Base-by-base conservation (phyloP, 2,888 invertebrate genomes). In the Mesoligia furuncula region DNA sequence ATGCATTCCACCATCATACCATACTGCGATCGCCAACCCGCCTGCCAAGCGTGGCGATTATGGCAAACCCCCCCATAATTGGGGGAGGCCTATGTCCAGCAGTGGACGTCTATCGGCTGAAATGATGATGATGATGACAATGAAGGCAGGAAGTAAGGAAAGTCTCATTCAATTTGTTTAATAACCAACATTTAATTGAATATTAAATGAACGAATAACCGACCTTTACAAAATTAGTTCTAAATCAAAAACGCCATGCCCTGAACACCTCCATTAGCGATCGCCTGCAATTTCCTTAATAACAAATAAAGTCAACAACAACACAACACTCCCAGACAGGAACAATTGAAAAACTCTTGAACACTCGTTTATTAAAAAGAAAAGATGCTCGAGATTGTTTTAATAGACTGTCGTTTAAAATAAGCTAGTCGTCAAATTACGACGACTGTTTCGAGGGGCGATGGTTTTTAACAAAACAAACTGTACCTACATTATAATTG, bases 391-490 rank as follows among this genome's bases (percentile, higher is more conserved):
- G 87, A 90, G 87, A 88, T 85, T 85, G 83, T 85, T 88, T 86
- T 79, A 84, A 83, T 82, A 85, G 81, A 77, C 69, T 51, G 66
- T 66, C 75, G 27, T 76, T 81, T 75, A 70, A 80, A 82, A 79
- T 76, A 79, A 75, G 82, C 77, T 84, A 86, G 87, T 83, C 86
- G 77, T 80, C 81, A 79, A 82, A 75, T 77, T n/a, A 57, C 54
- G 83, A 84, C 65, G 86, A 71, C 65, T 89, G 84, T 85, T 80
- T 74, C 68, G 51, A 74, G 86, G 79, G 72, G 81, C 68, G 84
- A 79, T 84, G 85, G 87, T 83, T 83, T 84, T 87, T 90, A 92
- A 92, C 93, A 94, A 94, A 94, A 94, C 93, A 93, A 94, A 91
- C 84, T 89, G 90, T 89, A 88, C 13, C 36, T 69, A 64, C 89